phyloP scores from a whole-genome alignment of 2,797 vertebrate genomes.

The Psittacula echo region DNA sequence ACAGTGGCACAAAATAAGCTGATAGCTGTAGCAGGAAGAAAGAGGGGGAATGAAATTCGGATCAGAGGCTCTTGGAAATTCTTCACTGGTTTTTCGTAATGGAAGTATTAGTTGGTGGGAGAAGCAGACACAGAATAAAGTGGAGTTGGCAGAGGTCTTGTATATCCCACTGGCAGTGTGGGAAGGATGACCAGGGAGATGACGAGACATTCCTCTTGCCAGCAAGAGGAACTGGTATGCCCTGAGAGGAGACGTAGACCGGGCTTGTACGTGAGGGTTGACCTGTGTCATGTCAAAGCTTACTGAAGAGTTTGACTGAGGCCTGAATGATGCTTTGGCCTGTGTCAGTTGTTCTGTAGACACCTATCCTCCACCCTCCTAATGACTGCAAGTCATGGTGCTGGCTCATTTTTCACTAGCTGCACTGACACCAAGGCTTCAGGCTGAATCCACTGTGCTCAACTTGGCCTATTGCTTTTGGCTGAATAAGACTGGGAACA shows the following conservation, averaged over 20 bases:
- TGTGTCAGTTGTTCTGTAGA: background rate
- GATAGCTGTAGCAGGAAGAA: background rate
- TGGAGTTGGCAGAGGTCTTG: background rate
- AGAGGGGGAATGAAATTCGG: background rate
- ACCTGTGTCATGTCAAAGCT: background rate
- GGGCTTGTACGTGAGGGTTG: fast-evolving
- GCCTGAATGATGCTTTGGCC: background rate
- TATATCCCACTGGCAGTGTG: background rate
- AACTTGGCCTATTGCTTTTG: background rate
- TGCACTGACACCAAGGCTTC: background rate
- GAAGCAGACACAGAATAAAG: background rate
- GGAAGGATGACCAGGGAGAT: background rate
- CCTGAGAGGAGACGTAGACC: background rate
- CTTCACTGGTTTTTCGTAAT: background rate
- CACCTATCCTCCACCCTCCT: background rate
- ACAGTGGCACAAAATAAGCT: background rate
- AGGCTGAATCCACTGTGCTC: background rate
- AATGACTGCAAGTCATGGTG: background rate
- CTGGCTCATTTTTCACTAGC: background rate
- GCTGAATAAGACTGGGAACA: background rate
- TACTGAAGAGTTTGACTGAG: background rate
- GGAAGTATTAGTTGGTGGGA: background rate
- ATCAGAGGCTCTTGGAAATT: background rate
- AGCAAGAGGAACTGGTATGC: background rate
- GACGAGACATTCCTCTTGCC: background rate